Conservation (phyloP, 2,888 invertebrate genomes). For the Eupithecia tripunctaria region DNA sequence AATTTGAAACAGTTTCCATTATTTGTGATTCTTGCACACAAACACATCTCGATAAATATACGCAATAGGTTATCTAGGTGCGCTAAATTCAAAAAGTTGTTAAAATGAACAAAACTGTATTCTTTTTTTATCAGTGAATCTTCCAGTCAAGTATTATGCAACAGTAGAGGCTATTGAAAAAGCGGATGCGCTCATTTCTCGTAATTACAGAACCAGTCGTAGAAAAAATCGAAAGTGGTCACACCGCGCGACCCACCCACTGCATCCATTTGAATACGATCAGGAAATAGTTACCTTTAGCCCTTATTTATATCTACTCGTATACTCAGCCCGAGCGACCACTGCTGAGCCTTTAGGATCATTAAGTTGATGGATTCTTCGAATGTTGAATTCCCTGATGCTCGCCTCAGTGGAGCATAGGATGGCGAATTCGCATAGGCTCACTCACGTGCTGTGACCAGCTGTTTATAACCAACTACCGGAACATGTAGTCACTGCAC, state of each 20-base stretch:
- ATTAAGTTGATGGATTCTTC: too few species aligned
- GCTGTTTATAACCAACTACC: too few species aligned
- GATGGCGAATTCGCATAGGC: too few species aligned
- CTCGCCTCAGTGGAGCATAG: too few species aligned
- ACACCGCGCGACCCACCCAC: conserved; percentile 27
- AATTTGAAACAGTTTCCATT: accelerated
- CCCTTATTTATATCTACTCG: neutral
- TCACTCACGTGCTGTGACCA: too few species aligned
- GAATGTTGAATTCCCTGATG: too few species aligned
- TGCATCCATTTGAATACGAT: conserved; percentile 13
- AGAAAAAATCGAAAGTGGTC: conserved; percentile 53
- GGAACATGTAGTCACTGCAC: too few species aligned
- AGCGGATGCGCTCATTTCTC: conserved; percentile 42
- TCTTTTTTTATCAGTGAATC: conserved; percentile 9
- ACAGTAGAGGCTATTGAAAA: conserved; percentile 33
- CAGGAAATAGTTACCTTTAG: neutral
- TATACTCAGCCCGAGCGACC: neutral
- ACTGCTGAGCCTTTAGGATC: too few species aligned
- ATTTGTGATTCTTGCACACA: neutral
- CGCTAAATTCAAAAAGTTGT: neutral
- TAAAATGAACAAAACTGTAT: neutral
- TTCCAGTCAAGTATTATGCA: conserved; percentile 26
- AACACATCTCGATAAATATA: neutral
- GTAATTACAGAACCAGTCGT: conserved; percentile 45
- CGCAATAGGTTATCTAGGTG: neutral